phyloP scores from a whole-genome alignment of 2,113 vertebrate genomes.

The Lasiurus borealis region DNA sequence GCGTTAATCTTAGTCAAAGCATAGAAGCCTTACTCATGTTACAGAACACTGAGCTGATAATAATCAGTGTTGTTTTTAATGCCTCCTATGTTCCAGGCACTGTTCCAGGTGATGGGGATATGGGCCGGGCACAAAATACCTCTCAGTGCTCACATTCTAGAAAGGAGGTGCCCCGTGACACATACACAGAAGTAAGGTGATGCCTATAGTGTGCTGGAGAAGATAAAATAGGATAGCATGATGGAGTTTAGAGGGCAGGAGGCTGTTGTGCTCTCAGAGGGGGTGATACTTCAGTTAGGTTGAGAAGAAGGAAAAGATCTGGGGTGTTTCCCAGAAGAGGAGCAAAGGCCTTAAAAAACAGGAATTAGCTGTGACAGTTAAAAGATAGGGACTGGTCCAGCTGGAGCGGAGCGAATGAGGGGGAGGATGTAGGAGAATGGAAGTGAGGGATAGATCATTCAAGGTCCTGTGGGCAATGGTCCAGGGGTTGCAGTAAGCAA shows the following conservation, averaged over 20 bases:
- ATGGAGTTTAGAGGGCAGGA: neutral
- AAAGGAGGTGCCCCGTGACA: neutral
- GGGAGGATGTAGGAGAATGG: neutral
- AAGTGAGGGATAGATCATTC: neutral
- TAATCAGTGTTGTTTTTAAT: neutral
- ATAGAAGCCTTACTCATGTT: constrained; percentile 5
- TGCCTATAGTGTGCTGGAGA: neutral
- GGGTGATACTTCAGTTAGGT: neutral
- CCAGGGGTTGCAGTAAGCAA: neutral
- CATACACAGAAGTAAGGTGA: neutral
- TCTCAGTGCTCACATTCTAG: neutral
- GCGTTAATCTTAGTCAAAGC: neutral
- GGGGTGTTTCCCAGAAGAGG: neutral
- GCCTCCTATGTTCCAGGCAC: neutral
- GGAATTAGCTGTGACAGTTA: neutral
- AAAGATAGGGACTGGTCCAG: neutral
- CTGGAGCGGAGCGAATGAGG: neutral
- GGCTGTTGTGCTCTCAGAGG: neutral
- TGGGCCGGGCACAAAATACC: neutral
- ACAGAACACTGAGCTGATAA: neutral
- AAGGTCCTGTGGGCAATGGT: neutral
- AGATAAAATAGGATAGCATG: neutral
- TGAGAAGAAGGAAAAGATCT: neutral
- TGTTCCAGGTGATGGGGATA: neutral
- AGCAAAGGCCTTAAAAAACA: neutral